These are phyloP conservation scores for Drosophila pallidifrons DNA, from an alignment of 1,140 invertebrate genomes.

Conservation along the genomic window DNA sequence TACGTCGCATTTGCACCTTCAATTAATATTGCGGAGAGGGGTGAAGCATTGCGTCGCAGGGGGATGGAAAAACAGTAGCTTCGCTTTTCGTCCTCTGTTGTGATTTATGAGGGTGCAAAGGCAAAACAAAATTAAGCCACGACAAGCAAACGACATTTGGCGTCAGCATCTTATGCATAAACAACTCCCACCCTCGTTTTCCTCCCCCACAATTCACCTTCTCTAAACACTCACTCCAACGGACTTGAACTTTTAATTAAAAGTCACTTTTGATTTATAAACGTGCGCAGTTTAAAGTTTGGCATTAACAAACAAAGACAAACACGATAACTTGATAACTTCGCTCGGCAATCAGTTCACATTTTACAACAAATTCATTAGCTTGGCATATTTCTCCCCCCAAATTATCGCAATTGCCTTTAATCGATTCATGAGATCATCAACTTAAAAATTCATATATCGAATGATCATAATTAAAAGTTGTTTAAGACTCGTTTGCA, in stretches of 20 bases:
- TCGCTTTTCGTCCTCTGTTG: constrained; percentile 55
- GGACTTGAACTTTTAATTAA: constrained; percentile 78
- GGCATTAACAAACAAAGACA: constrained; percentile 56
- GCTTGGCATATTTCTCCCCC: not conserved
- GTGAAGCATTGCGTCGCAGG: not conserved
- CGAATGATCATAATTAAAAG: no score
- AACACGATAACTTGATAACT: constrained; percentile 41
- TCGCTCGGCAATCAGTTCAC: constrained; percentile 12
- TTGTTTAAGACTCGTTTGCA: no score
- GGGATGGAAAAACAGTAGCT: constrained; percentile 10
- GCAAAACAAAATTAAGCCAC: constrained; percentile 82
- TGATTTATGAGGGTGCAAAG: constrained; percentile 80
- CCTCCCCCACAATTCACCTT: not conserved
- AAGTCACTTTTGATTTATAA: constrained; percentile 83
- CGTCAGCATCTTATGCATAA: constrained; percentile 72
- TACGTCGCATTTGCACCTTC: constrained; percentile 80
- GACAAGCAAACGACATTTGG: constrained; percentile 70
- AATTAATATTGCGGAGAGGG: constrained; percentile 63
- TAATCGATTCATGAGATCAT: not conserved
- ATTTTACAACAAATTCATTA: constrained; percentile 27
- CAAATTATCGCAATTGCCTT: not conserved
- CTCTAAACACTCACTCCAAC: constrained; percentile 13
- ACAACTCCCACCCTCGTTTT: constrained; percentile 5
- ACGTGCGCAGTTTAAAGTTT: constrained; percentile 66
- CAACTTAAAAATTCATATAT: not conserved